phyloP scores from a whole-genome alignment of 2,888 invertebrate genomes.

The Drosophila siamana region DNA sequence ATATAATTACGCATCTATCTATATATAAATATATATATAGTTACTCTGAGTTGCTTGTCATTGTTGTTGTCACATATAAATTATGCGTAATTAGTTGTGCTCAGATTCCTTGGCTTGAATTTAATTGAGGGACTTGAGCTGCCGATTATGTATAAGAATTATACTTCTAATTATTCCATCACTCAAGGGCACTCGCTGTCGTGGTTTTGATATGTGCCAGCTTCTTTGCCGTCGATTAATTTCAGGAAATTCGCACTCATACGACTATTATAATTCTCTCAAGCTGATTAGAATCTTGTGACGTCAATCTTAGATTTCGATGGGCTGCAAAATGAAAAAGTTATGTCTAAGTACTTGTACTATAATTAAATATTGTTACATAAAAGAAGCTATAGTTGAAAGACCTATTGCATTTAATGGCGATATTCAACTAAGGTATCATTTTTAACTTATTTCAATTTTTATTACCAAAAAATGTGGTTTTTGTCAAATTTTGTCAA shows the following conservation, averaged over 20 bases:
- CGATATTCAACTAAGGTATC: neutral
- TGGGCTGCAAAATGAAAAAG: constrained; percentile 1
- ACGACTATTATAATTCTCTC: constrained; percentile 18
- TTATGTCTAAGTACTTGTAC: neutral
- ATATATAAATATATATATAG: constrained; percentile 4
- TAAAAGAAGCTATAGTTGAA: neutral
- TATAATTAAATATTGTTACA: neutral
- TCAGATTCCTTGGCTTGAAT: constrained; percentile 33
- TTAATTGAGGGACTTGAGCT: constrained; percentile 8
- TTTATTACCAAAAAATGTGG: neutral
- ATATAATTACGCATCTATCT: constrained; percentile 3
- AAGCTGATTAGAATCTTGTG: constrained; percentile 45
- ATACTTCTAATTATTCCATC: constrained; percentile 19
- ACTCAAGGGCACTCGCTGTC: constrained; percentile 28
- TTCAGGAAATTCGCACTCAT: constrained; percentile 50
- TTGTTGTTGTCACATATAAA: constrained; percentile 45
- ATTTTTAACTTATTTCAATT: neutral
- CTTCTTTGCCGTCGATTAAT: constrained; percentile 32
- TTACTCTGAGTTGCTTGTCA: constrained; percentile 25
- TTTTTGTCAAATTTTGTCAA: neutral
- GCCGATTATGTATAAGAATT: constrained; percentile 8
- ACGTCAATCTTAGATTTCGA: constrained; percentile 46
- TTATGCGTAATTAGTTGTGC: constrained; percentile 47
- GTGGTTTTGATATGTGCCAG: constrained; percentile 1
- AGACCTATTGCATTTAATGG: neutral